phyloP scores from a whole-genome alignment of 2,113 vertebrate species.

The Barnardius zonarius region DNA sequence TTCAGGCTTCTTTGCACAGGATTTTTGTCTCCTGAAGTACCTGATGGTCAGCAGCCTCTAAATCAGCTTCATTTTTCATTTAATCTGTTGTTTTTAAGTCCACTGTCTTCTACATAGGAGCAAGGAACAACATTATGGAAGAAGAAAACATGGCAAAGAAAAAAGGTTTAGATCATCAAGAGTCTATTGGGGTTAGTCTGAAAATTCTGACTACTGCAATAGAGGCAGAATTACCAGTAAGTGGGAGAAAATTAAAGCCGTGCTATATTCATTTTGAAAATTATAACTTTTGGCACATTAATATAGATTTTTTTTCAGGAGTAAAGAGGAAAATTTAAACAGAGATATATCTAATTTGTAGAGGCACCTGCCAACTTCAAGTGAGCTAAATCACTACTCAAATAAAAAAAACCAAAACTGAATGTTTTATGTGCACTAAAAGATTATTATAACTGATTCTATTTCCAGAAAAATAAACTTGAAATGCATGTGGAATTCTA shows the following conservation, averaged over 20 bases:
- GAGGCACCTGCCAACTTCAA: not conserved
- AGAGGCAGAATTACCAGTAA: not conserved
- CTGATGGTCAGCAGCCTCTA: not conserved
- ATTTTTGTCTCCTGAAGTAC: not conserved
- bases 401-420: not conserved
- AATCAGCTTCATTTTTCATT: conserved; percentile 1
- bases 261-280: not conserved
- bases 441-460: not conserved
- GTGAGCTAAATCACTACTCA: not conserved
- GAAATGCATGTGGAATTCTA: not conserved
- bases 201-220: not conserved
- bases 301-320: not conserved
- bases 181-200: not conserved
- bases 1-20: not conserved
- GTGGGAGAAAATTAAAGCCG: not conserved
- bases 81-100: not conserved
- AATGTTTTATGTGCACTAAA: not conserved
- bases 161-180: not conserved
- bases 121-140: not conserved
- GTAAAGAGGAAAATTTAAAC: not conserved
- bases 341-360: not conserved
- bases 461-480: not conserved
- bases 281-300: not conserved
- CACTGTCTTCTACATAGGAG: not conserved
- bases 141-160: not conserved